Base-by-base conservation (phyloP, 1,140 invertebrate genomes). In the Achatina immaculata region DNA sequence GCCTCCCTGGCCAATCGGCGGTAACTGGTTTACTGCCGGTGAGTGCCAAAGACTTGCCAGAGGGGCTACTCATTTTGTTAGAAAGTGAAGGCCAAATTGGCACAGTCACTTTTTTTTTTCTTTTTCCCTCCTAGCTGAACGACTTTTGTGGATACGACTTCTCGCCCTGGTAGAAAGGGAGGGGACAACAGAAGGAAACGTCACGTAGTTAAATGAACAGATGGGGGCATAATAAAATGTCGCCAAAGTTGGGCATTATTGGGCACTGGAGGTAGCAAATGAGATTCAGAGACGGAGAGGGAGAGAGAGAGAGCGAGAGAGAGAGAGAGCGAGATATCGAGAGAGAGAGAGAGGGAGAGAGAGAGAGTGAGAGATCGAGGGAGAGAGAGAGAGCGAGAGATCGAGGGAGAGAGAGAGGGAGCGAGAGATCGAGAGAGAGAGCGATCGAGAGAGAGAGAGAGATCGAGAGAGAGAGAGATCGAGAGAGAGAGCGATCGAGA, bases 291-390 rank as follows among this genome's bases (percentile, higher is more conserved):
- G 74, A 76, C 24, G 58, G 74, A 58, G 74, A 58, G 31, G 58
- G 74, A 76, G 74, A 76, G 74, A 58, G 74, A 76, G 74, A 55
- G 74, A n/a, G n/a, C n/a, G n/a, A n/a, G n/a, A n/a, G n/a, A n/a
- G n/a, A n/a, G n/a, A n/a, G n/a, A n/a, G n/a, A n/a, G n/a, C n/a
- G n/a, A n/a, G n/a, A n/a, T n/a, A n/a, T n/a, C n/a, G n/a, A n/a
- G n/a, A n/a, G n/a, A n/a, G n/a, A n/a, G n/a, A n/a, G n/a, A n/a
- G n/a, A n/a, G n/a, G n/a, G n/a, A n/a, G n/a, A n/a, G n/a, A n/a
- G n/a, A n/a, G n/a, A n/a, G n/a, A n/a, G n/a, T n/a, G n/a, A n/a
- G n/a, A n/a, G n/a, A n/a, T n/a, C n/a, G n/a, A n/a, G n/a, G n/a
- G n/a, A n/a, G n/a, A n/a, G n/a, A n/a, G n/a, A n/a, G n/a, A n/a